Percentiles rank a stretch among this genome's conserved stretches.
Evolutionary conservation across 2,113 vertebrate genomes (phyloP).

Genomic region (Grammomys dolichurus): DNA sequence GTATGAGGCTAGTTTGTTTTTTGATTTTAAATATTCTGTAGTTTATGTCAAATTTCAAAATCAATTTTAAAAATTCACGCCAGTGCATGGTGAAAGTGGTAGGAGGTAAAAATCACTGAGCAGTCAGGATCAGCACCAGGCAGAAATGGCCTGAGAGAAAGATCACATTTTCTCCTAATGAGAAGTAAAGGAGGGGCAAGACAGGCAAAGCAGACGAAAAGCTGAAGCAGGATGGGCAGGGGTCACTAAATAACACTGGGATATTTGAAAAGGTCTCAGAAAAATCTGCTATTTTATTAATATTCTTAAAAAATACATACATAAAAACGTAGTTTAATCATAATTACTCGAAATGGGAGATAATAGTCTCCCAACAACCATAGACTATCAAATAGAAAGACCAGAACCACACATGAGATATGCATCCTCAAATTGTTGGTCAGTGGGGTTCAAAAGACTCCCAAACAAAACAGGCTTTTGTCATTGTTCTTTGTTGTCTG

Average conservation of each 20-base stretch:
- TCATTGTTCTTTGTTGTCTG: neutral
- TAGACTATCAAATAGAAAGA: neutral
- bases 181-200: neutral
- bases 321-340: neutral
- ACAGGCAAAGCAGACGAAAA: neutral
- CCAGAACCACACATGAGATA: neutral
- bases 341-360: neutral
- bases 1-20: neutral
- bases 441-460: neutral
- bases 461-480: neutral
- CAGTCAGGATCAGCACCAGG: neutral
- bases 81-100: neutral
- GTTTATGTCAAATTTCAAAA: slow-evolving; percentile 36
- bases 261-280: neutral
- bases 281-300: neutral
- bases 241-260: too few species aligned
- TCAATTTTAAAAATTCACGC: neutral
- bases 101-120: neutral
- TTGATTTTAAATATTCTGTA: neutral
- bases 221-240: accelerated
- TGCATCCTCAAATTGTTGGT: neutral
- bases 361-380: neutral
- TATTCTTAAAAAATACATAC: neutral
- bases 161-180: neutral
- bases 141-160: neutral